These are phyloP conservation scores for Sebastolobus altivelis DNA, from an alignment of 2,797 vertebrate species.

Conservation along the genomic window DNA sequence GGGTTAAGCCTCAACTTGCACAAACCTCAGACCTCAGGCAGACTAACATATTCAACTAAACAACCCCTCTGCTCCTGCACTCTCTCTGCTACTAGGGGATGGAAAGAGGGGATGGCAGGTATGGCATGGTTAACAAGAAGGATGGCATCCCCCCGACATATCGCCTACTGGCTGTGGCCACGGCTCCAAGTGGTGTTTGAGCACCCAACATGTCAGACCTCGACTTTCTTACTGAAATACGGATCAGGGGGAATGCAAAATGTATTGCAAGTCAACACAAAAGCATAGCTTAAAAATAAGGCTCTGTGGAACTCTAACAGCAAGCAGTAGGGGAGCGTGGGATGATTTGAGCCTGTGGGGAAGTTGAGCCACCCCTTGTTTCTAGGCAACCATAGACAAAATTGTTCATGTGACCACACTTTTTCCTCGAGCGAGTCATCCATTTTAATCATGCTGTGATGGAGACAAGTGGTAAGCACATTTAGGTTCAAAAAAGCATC, in stretches of 20 bases:
- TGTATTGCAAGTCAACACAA: background rate
- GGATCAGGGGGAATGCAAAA: background rate
- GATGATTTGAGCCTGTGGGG: background rate
- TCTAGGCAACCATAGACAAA: background rate
- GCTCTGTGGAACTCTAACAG: background rate
- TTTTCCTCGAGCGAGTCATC: too few species aligned
- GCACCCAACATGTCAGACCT: background rate
- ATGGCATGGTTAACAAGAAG: too few species aligned
- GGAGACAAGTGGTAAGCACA: too few species aligned
- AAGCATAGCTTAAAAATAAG: conserved; percentile 4
- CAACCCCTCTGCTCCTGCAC: too few species aligned
- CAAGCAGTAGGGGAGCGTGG: background rate
- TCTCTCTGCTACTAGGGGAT: too few species aligned
- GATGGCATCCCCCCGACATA: too few species aligned
- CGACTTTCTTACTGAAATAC: background rate
- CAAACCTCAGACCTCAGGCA: background rate
- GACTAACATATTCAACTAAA: background rate
- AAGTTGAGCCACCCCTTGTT: background rate
- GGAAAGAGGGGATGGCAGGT: too few species aligned
- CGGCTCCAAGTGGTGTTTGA: background rate
- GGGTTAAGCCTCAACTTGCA: too few species aligned
- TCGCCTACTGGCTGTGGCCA: background rate
- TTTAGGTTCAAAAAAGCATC: too few species aligned
- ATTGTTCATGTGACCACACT: background rate
- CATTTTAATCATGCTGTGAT: too few species aligned